These are phyloP conservation scores for Leiothrix lutea DNA, from an alignment of 2,113 vertebrate genomes.

Conservation along the genomic window DNA sequence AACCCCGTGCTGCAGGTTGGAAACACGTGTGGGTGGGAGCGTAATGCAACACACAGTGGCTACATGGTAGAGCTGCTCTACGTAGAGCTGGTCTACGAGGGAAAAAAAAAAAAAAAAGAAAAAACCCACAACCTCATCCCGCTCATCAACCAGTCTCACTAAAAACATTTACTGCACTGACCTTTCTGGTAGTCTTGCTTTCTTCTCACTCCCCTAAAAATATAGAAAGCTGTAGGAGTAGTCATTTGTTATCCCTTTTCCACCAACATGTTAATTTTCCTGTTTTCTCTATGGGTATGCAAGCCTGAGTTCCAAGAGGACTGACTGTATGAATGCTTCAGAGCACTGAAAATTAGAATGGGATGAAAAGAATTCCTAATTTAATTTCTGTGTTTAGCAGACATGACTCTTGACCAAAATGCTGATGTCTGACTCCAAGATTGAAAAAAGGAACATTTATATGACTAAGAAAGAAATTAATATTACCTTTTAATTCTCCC, in stretches of 20 bases:
- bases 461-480: background rate
- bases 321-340: background rate
- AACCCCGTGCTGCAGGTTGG: accelerated
- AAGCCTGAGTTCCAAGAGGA: background rate
- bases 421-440: background rate
- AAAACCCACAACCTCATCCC: accelerated
- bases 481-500: background rate
- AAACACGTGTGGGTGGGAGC: background rate
- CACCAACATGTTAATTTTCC: background rate
- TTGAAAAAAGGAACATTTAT: background rate
- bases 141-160: background rate
- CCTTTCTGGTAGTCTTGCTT: background rate
- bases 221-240: background rate
- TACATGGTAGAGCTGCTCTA: background rate
- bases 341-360: background rate
- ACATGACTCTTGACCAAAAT: background rate
- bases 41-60: accelerated
- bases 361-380: background rate
- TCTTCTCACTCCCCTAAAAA: background rate
- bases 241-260: background rate
- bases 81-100: background rate
- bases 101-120: accelerated
- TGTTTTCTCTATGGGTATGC: background rate
- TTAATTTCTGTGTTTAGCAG: background rate
- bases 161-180: background rate